Evolutionary conservation across 2,888 invertebrate genomes (phyloP).

Genomic region (Patella pellucida): DNA sequence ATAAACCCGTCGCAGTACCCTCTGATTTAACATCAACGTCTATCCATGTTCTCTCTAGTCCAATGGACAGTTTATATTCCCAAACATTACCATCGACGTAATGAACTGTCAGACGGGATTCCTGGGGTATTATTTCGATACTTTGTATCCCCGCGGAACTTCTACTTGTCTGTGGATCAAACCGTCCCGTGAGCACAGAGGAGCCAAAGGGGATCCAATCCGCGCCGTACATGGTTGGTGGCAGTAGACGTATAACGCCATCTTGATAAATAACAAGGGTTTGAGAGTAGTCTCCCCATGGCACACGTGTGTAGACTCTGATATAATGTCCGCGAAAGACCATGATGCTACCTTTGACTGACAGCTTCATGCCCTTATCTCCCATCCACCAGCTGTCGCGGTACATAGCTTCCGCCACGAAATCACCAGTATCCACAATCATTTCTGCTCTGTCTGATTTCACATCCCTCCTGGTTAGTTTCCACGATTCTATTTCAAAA

Average conservation of each 20-base stretch:
- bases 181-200: not conserved
- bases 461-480: not conserved
- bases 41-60: not conserved
- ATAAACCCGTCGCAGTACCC: not conserved
- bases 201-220: constrained; percentile 1
- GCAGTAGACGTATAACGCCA: constrained; percentile 1
- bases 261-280: constrained; percentile 4
- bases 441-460: not conserved
- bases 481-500: not conserved
- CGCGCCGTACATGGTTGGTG: not conserved
- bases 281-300: constrained; percentile 6
- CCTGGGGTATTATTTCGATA: not conserved
- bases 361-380: not conserved
- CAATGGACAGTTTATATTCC: not conserved
- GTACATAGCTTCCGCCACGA: not conserved
- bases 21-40: not conserved
- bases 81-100: not conserved
- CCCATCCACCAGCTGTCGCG: not conserved
- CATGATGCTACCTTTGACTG: not conserved
- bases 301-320: not conserved
- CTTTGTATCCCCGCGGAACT: not conserved
- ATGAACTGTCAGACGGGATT: not conserved
- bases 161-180: not conserved
- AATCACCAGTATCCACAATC: not conserved
- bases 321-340: not conserved